Percentiles rank a stretch among this genome's conserved stretches.
Evolutionary conservation across 1,140 invertebrate species (phyloP).

Genomic region (Scaptomyza montana): DNA sequence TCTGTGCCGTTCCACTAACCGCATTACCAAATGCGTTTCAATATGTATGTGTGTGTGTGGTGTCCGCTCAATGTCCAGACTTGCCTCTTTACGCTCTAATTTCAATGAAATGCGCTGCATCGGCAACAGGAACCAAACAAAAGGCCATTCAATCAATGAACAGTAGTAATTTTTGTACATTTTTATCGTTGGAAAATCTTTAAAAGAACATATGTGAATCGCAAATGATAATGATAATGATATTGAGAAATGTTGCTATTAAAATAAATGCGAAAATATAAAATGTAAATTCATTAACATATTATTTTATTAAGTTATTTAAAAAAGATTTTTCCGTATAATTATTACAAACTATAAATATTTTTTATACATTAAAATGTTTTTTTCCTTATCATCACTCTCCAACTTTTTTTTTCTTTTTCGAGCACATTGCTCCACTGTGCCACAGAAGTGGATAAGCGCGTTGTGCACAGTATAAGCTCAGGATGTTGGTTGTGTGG

Average conservation of each 20-base stretch:
- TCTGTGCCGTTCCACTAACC: slow-evolving; percentile 32
- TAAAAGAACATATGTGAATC: too few relatives aligned
- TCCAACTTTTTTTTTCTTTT: background rate
- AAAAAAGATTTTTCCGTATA: too few relatives aligned
- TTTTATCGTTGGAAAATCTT: too few relatives aligned
- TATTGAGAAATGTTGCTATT: too few relatives aligned
- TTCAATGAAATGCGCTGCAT: slow-evolving; percentile 42
- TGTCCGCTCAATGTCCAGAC: slow-evolving; percentile 27
- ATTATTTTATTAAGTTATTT: too few relatives aligned
- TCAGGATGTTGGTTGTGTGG: background rate
- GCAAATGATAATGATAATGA: too few relatives aligned
- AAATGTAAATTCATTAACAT: too few relatives aligned
- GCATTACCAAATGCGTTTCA: slow-evolving; percentile 37
- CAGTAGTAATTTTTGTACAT: background rate
- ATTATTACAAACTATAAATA: too few relatives aligned
- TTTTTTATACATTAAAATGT: too few relatives aligned
- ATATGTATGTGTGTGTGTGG: slow-evolving; percentile 31
- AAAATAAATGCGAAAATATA: too few relatives aligned
- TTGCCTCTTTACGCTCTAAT: slow-evolving; percentile 43
- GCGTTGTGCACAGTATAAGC: slow-evolving; percentile 18
- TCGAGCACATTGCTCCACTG: background rate
- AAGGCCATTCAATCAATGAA: slow-evolving; percentile 33
- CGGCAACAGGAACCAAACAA: slow-evolving; percentile 27
- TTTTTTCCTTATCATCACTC: background rate
- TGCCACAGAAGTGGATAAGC: slow-evolving; percentile 62